Evolutionary conservation across 2,797 vertebrate genomes (phyloP).

Genomic region (Chelon labrosus): DNA sequence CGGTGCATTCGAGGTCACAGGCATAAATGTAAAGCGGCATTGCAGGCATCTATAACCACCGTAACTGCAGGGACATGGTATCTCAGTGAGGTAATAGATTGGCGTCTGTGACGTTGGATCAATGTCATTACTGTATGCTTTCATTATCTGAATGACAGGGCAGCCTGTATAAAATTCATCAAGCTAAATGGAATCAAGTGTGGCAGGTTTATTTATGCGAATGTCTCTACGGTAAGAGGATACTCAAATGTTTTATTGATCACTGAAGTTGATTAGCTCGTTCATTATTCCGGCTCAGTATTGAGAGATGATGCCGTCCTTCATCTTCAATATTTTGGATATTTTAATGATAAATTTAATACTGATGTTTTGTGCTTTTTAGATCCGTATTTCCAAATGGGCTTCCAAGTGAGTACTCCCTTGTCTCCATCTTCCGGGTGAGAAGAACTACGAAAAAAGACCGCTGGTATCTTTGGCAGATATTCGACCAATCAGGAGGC

Average conservation of each 20-base stretch:
- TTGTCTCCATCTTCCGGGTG: slow-evolving; percentile 90
- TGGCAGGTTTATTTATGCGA: slow-evolving; percentile 71
- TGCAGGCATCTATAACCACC: slow-evolving; percentile 25
- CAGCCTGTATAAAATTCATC: slow-evolving; percentile 68
- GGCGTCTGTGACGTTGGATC: slow-evolving; percentile 63
- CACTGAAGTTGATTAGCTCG: slow-evolving; percentile 61
- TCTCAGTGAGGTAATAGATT: slow-evolving; percentile 59
- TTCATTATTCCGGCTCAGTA: slow-evolving; percentile 46
- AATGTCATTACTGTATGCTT: slow-evolving; percentile 66
- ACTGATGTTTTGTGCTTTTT: slow-evolving; percentile 13
- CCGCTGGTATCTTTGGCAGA: slow-evolving; percentile 96
- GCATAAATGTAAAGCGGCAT: slow-evolving; percentile 43
- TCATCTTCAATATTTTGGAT: slow-evolving; percentile 6
- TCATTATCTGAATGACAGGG: slow-evolving; percentile 71
- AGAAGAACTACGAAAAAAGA: slow-evolving; percentile 94
- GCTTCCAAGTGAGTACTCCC: slow-evolving; percentile 90
- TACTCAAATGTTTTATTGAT: slow-evolving; percentile 75
- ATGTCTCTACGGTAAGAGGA: slow-evolving; percentile 46
- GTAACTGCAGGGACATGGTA: slow-evolving; percentile 33
- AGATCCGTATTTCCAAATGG: slow-evolving; percentile 92
- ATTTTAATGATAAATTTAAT: slow-evolving; percentile 6
- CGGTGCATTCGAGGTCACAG: slow-evolving; percentile 47
- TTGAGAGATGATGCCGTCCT: slow-evolving; percentile 30
- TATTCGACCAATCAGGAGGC: slow-evolving; percentile 89
- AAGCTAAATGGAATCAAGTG: slow-evolving; percentile 75